phyloP scores from a whole-genome alignment of 2,113 vertebrate genomes.

The Panurus biarmicus region DNA sequence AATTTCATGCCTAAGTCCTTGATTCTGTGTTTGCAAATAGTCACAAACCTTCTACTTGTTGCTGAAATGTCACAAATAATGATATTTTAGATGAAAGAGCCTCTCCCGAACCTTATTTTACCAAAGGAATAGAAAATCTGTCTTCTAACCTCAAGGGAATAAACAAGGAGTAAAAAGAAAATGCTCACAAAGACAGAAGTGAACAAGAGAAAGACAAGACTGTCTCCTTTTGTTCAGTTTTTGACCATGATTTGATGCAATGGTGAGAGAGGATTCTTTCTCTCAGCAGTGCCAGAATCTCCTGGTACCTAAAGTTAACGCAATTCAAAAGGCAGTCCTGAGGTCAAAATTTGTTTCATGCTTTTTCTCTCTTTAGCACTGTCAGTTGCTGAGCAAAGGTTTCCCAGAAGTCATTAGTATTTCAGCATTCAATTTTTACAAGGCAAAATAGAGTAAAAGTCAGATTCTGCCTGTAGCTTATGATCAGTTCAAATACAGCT shows the following conservation, averaged over 20 bases:
- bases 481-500: not conserved
- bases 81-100: not conserved
- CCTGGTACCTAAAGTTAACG: not conserved
- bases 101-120: not conserved
- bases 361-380: not conserved
- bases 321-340: not conserved
- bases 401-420: constrained; percentile 39
- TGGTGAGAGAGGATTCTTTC: not conserved
- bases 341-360: not conserved
- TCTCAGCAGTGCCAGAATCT: not conserved
- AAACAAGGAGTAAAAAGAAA: not conserved
- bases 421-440: not conserved
- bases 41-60: not conserved
- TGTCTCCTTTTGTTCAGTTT: not conserved
- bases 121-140: not conserved
- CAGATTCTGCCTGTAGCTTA: not conserved
- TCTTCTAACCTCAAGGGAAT: not conserved
- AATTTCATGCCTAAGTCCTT: not conserved
- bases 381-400: not conserved
- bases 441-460: not conserved
- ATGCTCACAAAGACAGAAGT: not conserved
- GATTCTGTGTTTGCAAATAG: not conserved
- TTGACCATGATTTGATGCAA: not conserved
- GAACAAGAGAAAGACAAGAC: not conserved
- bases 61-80: not conserved